Evolutionary conservation across 2,797 vertebrate species (phyloP).

Genomic region (Sebastes cheni): DNA sequence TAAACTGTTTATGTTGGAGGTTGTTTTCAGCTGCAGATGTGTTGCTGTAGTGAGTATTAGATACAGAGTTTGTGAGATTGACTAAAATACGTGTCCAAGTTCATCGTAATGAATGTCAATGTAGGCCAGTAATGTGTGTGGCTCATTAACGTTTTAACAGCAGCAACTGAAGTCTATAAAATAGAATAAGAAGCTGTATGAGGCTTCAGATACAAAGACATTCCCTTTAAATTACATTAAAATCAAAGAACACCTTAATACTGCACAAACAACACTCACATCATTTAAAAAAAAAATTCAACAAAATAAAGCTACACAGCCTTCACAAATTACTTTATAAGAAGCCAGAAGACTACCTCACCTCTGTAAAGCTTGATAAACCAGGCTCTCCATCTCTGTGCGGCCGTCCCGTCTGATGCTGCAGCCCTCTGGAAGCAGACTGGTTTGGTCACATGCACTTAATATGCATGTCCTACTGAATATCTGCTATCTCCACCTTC

Average conservation of each 20-base stretch:
- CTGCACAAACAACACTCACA: not conserved
- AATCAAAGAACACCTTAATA: not conserved
- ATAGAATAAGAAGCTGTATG: not conserved
- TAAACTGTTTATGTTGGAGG: not conserved
- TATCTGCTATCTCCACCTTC: not conserved
- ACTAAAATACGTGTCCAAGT: not conserved
- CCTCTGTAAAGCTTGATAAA: conserved; percentile 37
- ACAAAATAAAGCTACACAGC: not conserved
- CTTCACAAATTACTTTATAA: not conserved
- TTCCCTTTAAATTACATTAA: not conserved
- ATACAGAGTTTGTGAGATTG: not conserved
- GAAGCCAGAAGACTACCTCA: conserved; percentile 30
- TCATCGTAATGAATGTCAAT: not conserved
- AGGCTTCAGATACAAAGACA: not conserved
- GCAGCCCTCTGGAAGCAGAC: conserved; percentile 3
- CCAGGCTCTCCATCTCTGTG: conserved; percentile 38
- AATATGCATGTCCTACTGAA: not conserved
- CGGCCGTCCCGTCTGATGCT: not conserved
- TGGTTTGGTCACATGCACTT: conserved; percentile 37
- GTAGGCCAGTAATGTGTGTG: not conserved
- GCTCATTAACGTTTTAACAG: not conserved
- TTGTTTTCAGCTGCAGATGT: not conserved
- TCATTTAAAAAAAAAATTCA: not conserved
- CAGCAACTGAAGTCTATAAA: not conserved
- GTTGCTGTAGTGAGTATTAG: not conserved